Conservation (phyloP, 2,888 invertebrate species). For the Bombylius major region DNA sequence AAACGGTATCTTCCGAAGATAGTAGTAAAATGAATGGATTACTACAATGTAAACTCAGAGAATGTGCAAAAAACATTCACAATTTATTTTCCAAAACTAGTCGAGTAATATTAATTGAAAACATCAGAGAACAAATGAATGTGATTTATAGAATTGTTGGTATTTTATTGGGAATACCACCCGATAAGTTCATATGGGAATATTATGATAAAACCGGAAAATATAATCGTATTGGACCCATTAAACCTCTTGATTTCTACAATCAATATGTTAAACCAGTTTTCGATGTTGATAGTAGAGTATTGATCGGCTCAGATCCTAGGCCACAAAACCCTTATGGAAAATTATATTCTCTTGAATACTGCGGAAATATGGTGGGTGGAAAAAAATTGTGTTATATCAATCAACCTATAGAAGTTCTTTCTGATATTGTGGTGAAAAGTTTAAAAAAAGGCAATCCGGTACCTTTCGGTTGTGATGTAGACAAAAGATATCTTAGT, state of each 20-base stretch:
- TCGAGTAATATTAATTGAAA: slow-evolving; percentile 45
- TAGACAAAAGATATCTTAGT: too few species aligned
- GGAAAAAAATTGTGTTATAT: slow-evolving; percentile 46
- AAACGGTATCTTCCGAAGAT: too few species aligned
- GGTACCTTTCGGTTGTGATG: too few species aligned
- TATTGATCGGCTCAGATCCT: slow-evolving; percentile 19
- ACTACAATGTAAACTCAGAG: slow-evolving; percentile 41
- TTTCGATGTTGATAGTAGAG: slow-evolving; percentile 74
- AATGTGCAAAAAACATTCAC: slow-evolving; percentile 49
- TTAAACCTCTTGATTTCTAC: slow-evolving; percentile 72
- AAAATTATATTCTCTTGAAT: slow-evolving; percentile 62
- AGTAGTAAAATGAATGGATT: too few species aligned
- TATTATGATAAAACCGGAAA: slow-evolving; percentile 72
- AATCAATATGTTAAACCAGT: slow-evolving; percentile 60
- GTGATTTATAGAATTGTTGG: slow-evolving; percentile 69
- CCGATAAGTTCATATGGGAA: slow-evolving; percentile 66
- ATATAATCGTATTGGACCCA: slow-evolving; percentile 59
- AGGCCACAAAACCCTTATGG: too few species aligned
- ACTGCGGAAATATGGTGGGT: slow-evolving; percentile 76
- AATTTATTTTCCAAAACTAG: slow-evolving; percentile 52
- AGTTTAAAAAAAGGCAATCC: too few species aligned
- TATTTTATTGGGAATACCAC: slow-evolving; percentile 71
- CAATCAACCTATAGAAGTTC: too few species aligned
- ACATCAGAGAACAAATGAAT: slow-evolving; percentile 57
- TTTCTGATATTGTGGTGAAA: too few species aligned